phyloP scores from a whole-genome alignment of 1,140 invertebrate species.

The Lordiphosa stackelbergi region DNA sequence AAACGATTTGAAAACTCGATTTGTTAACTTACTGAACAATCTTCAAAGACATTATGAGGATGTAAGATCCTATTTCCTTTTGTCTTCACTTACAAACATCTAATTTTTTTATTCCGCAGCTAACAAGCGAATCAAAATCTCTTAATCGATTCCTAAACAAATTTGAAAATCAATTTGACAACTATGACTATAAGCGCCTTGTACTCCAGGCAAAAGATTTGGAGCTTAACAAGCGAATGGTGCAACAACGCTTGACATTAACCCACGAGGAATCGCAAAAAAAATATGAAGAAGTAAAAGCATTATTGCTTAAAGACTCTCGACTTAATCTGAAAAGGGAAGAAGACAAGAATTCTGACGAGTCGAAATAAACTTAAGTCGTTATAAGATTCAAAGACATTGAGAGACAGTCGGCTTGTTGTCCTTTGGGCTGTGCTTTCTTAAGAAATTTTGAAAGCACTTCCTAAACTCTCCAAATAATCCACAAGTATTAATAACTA shows the following conservation, averaged over 20 bases:
- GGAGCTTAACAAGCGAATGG: constrained; percentile 70
- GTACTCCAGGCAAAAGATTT: constrained; percentile 66
- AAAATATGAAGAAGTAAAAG: constrained; percentile 69
- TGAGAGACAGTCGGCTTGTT: too few species aligned
- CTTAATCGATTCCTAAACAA: constrained; percentile 65
- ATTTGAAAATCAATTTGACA: constrained; percentile 72
- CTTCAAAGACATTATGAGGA: constrained; percentile 79
- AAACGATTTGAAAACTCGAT: constrained; percentile 79
- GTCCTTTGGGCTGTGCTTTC: too few species aligned
- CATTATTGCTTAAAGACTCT: constrained; percentile 48
- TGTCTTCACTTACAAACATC: rapidly evolving
- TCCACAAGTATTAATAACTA: too few species aligned
- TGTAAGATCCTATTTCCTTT: constrained; percentile 43
- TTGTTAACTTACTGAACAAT: constrained; percentile 78
- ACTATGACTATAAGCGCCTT: constrained; percentile 69
- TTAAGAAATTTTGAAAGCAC: too few species aligned
- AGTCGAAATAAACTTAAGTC: constrained; percentile 9
- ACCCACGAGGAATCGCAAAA: constrained; percentile 71
- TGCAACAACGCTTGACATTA: constrained; percentile 65
- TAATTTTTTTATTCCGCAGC: constrained; percentile 23
- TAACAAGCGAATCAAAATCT: constrained; percentile 67
- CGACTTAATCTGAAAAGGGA: constrained; percentile 47
- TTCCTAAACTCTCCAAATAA: too few species aligned
- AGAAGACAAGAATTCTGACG: constrained; percentile 20
- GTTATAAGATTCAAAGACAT: too few species aligned